phyloP scores from a whole-genome alignment of 2,797 vertebrate species.

The Podargus strigoides region DNA sequence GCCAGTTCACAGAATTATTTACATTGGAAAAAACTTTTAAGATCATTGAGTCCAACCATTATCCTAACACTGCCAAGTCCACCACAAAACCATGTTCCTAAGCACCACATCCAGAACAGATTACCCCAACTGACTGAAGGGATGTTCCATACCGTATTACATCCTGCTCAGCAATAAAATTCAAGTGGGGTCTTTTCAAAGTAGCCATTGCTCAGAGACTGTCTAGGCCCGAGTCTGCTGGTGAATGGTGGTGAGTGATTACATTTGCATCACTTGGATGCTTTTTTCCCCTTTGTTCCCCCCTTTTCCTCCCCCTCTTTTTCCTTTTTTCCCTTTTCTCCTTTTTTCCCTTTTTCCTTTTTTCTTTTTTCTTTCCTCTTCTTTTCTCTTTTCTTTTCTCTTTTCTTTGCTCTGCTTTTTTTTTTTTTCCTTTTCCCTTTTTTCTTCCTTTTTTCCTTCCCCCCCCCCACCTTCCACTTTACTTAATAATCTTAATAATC shows the following conservation, averaged over 20 bases:
- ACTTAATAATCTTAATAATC: not conserved
- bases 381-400: accelerated
- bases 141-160: not conserved
- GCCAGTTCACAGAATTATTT: not conserved
- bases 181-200: not conserved
- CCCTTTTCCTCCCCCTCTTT: no score
- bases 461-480: no score
- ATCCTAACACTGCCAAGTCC: not conserved
- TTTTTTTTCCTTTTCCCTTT: accelerated
- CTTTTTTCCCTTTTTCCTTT: accelerated
- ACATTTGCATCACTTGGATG: not conserved
- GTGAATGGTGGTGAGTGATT: not conserved
- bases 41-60: not conserved
- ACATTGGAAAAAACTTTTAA: not conserved
- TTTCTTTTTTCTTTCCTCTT: no score
- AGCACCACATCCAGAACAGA: no score
- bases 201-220: not conserved
- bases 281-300: no score
- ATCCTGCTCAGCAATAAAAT: not conserved
- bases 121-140: no score
- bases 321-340: no score
- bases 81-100: not conserved
- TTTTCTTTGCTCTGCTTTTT: no score
- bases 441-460: accelerated
- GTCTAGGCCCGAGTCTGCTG: not conserved